Base-by-base conservation (phyloP, 2,888 invertebrate species). In the Agriopis aurantiaria region DNA sequence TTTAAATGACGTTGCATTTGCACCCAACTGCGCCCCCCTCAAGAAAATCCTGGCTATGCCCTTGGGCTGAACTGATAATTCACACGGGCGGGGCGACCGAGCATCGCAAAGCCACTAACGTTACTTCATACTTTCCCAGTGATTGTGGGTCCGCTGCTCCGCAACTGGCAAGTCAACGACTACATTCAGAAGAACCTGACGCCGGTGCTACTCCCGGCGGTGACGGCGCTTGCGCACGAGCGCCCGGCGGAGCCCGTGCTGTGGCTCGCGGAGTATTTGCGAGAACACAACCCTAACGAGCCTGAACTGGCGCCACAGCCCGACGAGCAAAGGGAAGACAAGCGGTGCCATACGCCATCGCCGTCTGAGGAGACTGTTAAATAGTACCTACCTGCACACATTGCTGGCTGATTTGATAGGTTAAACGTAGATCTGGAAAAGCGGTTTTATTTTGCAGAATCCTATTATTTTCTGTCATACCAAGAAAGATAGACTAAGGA, bases 261-360 rank as follows among this genome's bases (percentile, higher is more conserved):
- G 43, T 97, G 97, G 96, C 89, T 98, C 53, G 97, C 97, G 1
- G 96, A 97, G 75, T 96, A 97, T 95, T 90, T 98, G 52, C 89
- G 96, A 8, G 88, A 95, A 53, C 96, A 97, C 86, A 97, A 98
- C 90, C 97, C 97, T 5, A 97, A 96, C 83, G 96, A 96, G 82
- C 97, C 97, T 0, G 93, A 91, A 59, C 48, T 88, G 7, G 88
- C 83, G 0, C 79, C 88, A 0, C 87, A 86, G 68, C 71, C 82
- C 3, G 63, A 82, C 0, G 89, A 86, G 1, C 72, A 81, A 56
- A 78, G 78, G 8, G 88, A 89, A 3, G 89, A 92, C 8, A 71
- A 62, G 23, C 80, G 86, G 3, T 93, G 93, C 59, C 88, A 85
- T 53, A 90, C 92, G 8, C 92, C 93, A 0, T 64, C 73, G 46